phyloP scores from a whole-genome alignment of 2,797 vertebrate species.

The Odontamblyopus rebecca region DNA sequence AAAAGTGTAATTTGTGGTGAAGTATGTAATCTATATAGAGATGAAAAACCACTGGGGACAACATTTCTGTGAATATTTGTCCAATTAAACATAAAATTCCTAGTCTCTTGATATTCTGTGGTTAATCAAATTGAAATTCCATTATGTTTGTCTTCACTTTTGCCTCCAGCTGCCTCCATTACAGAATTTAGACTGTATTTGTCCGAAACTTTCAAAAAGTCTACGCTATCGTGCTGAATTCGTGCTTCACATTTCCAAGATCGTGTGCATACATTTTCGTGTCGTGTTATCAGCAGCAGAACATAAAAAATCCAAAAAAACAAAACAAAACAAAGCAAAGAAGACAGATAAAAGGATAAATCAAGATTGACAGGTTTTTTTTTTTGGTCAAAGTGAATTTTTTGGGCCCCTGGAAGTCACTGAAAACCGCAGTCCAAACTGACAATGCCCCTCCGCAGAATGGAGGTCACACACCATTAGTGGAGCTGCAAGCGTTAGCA shows the following conservation, averaged over 20 bases:
- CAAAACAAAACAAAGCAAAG: conserved; percentile 31
- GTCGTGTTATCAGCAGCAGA: not conserved
- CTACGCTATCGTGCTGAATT: conserved; percentile 3
- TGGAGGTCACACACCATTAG: conserved; percentile 54
- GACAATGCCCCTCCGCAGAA: conserved; percentile 72
- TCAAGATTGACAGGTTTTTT: conserved; percentile 20
- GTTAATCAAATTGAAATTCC: too few species aligned
- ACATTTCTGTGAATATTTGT: too few species aligned
- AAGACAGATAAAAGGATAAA: conserved; percentile 42
- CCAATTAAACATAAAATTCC: too few species aligned
- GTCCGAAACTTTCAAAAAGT: too few species aligned
- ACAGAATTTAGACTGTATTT: too few species aligned
- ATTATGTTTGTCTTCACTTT: too few species aligned
- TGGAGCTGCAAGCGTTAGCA: conserved; percentile 57
- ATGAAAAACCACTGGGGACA: too few species aligned
- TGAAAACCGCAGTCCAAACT: conserved; percentile 83
- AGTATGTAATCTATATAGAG: too few species aligned
- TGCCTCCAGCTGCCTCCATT: too few species aligned
- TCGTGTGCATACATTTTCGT: not conserved
- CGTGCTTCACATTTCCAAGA: conserved; percentile 5
- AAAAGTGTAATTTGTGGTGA: too few species aligned
- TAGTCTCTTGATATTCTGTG: too few species aligned
- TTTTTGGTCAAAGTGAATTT: conserved; percentile 25
- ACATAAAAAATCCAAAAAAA: not conserved
- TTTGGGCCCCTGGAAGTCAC: conserved; percentile 75